Percentiles rank a stretch among this genome's conserved stretches.
Evolutionary conservation across 2,113 vertebrate species (phyloP).

Genomic region (Centrocercus urophasianus): DNA sequence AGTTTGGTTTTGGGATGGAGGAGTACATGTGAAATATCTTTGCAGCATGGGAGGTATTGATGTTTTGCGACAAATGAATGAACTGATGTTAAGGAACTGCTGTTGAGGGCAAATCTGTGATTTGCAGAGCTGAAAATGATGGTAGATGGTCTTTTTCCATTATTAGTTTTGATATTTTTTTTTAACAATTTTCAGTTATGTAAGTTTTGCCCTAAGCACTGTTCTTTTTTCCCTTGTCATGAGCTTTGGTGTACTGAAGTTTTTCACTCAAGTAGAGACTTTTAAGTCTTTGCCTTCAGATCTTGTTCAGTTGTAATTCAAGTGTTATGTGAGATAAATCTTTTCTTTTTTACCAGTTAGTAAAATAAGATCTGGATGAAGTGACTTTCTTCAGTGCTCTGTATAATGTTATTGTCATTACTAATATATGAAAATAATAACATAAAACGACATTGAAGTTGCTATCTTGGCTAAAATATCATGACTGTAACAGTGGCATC

Average conservation of each 20-base stretch:
- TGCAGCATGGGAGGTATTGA: neutral
- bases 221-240: neutral
- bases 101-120: neutral
- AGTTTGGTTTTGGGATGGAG: neutral
- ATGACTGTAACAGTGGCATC: neutral
- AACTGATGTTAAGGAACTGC: neutral
- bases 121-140: neutral
- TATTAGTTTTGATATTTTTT: rapidly evolving
- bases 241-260: neutral
- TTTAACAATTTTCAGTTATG: neutral
- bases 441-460: neutral
- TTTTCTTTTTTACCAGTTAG: neutral
- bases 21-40: neutral
- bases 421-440: neutral
- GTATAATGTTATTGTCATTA: neutral
- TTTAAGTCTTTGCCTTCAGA: neutral
- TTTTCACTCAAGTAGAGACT: neutral
- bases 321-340: neutral
- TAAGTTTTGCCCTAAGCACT: neutral
- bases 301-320: neutral
- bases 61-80: neutral
- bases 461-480: neutral
- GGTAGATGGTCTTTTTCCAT: neutral
- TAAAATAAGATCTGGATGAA: neutral
- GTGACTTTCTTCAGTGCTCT: neutral